phyloP scores from a whole-genome alignment of 2,113 vertebrate species.

The Brevimyrus niger region DNA sequence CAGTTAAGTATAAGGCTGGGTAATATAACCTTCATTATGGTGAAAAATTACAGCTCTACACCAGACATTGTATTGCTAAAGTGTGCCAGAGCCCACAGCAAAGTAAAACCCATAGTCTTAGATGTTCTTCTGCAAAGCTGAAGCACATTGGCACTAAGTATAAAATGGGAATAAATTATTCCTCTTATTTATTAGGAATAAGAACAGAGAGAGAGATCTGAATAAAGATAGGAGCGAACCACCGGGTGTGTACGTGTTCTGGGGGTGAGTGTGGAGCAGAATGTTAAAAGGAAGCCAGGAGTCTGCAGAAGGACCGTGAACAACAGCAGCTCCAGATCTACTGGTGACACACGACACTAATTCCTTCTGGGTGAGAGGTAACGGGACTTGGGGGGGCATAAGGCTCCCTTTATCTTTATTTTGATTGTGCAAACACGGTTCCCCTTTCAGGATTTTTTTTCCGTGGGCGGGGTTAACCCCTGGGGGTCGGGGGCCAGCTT shows the following conservation, averaged over 20 bases:
- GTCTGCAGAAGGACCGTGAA: not conserved
- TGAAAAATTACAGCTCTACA: not conserved
- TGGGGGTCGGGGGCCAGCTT: slow-evolving; percentile 38
- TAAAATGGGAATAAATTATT: not conserved
- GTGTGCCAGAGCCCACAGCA: not conserved
- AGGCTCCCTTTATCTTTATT: slow-evolving; percentile 42
- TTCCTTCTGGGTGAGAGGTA: slow-evolving; percentile 28
- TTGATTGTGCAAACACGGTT: slow-evolving; percentile 39
- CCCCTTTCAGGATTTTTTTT: slow-evolving; percentile 32
- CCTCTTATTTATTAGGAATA: slow-evolving; percentile 3
- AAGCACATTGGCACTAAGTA: not conserved
- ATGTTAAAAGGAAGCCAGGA: not conserved
- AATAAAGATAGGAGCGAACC: not conserved
- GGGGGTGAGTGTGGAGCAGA: not conserved
- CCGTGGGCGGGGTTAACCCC: slow-evolving; percentile 44
- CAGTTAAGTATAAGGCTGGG: not conserved
- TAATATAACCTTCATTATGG: not conserved
- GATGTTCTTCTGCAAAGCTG: slow-evolving; percentile 5
- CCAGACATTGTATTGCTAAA: not conserved
- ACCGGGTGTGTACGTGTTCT: not conserved
- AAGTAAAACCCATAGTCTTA: not conserved
- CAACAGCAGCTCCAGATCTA: slow-evolving; percentile 13
- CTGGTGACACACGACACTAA: slow-evolving; percentile 43
- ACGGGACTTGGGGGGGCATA: slow-evolving; percentile 26
- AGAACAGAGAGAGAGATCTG: not conserved